Evolutionary conservation across 2,113 vertebrate species (phyloP), one percentile per base, ranked within the genome.

Genomic region (Lamprologus tigripictilis): DNA sequence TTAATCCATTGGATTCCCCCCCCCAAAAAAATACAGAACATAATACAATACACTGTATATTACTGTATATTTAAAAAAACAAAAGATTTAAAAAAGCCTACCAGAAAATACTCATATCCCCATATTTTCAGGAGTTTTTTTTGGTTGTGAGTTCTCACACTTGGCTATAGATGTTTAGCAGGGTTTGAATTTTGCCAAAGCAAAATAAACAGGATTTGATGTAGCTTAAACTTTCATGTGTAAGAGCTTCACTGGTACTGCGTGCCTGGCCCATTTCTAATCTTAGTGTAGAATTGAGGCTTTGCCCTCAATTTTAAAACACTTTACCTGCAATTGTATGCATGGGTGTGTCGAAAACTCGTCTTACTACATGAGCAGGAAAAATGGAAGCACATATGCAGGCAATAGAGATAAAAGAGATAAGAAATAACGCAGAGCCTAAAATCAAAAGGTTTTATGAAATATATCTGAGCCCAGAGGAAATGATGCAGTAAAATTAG

Each of bases 271-370:
- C 37, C 28, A 57, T 87, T 76, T 88, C 54, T 84, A 90, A 85
- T 83, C 82, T 83, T 33, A 19, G 33, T 84, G 80, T 11, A 45
- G 66, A 92, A 90, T 47, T 85, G 76, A n/a, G 86, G 49, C 61
- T 91, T 86, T 89, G 85, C 19, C 80, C 84, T 86, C 58, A 73
- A 86, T 88, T 88, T 63, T 91, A 17, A 55, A 45, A 61, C 73
- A 53, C 16, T 86, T 87, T 47, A 73, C 71, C 21, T 47, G 37
- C 49, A 49, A 68, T 55, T 66, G 42, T 83, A 88, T 78, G 23
- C 35, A 49, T 28, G 35, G 13, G 8, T 73, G 84, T 85, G 55
- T 66, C 8, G 51, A 80, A 86, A 90, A 66, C n/a, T 16, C 7
- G 13, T 88, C 71, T 61, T 53, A 73, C 21, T 54, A 26, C 37